Conservation (phyloP, 1,140 invertebrate genomes). For the Rhysida immarginata region DNA sequence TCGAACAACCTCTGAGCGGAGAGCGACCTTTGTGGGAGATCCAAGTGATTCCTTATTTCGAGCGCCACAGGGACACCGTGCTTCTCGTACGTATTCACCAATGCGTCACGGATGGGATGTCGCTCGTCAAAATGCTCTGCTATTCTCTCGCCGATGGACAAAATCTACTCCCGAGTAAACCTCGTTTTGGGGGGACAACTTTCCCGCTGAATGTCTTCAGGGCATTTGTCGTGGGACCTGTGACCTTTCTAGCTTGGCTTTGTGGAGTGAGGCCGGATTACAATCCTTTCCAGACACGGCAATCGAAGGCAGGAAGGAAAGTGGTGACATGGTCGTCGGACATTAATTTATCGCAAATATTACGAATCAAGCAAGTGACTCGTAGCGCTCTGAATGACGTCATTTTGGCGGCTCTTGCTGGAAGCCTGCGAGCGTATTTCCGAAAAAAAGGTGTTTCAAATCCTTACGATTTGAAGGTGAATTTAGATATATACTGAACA, state of each 20-base stretch:
- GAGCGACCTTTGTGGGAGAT: constrained; percentile 41
- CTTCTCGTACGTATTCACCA: constrained; percentile 40
- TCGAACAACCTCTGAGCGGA: constrained; percentile 28
- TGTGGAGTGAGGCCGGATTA: constrained; percentile 18
- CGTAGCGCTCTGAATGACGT: constrained; percentile 39
- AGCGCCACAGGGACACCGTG: constrained; percentile 31
- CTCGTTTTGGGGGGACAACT: constrained; percentile 31
- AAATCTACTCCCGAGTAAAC: constrained; percentile 22
- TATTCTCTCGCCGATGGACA: constrained; percentile 36
- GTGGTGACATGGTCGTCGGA: constrained; percentile 34
- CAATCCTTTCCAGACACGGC: constrained; percentile 19
- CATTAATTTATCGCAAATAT: constrained; percentile 28
- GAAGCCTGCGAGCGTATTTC: constrained; percentile 34
- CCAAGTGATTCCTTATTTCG: constrained; percentile 33
- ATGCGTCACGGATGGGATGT: constrained; percentile 39
- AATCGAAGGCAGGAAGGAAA: constrained; percentile 18
- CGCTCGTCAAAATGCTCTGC: constrained; percentile 35
- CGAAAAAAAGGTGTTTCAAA: constrained; percentile 31
- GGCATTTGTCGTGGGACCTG: constrained; percentile 36
- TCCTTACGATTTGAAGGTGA: constrained; percentile 36
- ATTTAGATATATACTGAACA: too few species aligned
- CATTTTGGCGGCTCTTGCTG: constrained; percentile 36
- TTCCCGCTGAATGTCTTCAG: constrained; percentile 32
- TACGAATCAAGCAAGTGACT: constrained; percentile 35
- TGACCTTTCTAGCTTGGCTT: constrained; percentile 37